Evolutionary conservation across 1,140 invertebrate species (phyloP).

Genomic region (Sitobion miscanthi): DNA sequence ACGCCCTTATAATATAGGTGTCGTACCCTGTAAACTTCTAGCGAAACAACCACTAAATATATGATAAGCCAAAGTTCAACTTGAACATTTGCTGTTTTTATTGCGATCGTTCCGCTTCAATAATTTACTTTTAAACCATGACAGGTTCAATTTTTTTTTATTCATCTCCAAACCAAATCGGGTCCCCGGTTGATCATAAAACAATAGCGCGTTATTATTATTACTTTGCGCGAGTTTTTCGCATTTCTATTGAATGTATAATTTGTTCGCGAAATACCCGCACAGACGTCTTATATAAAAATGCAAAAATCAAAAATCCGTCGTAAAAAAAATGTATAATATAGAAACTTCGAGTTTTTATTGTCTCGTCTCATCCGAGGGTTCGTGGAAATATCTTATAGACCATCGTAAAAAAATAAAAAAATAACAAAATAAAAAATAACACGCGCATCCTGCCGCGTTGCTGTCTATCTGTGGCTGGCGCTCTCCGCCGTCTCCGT

Average conservation of each 20-base stretch:
- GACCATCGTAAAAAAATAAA: not conserved
- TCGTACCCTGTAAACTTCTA: not conserved
- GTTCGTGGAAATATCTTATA: conserved; percentile 32
- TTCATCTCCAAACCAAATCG: not conserved
- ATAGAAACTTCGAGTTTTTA: conserved; percentile 29
- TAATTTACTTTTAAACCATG: conserved; percentile 46
- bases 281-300: conserved; percentile 42
- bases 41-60: conserved; percentile 2
- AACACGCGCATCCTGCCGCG: not conserved
- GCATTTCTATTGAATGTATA: conserved; percentile 24
- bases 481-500: not conserved
- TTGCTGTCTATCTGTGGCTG: not conserved
- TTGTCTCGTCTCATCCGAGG: conserved; percentile 18
- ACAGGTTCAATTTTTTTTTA: conserved; percentile 50
- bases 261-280: conserved; percentile 5
- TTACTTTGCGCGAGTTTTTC: conserved; percentile 31
- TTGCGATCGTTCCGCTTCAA: conserved; percentile 4
- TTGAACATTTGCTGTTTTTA: conserved; percentile 39
- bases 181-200: conserved; percentile 46
- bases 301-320: conserved; percentile 54
- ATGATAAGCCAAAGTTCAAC: conserved; percentile 37
- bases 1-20: not conserved
- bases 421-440: conserved; percentile 18
- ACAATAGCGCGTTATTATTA: conserved; percentile 39
- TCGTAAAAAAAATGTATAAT: conserved; percentile 30